These are phyloP conservation scores for Apamea epomidion DNA, from an alignment of 2,888 invertebrate species.

Conservation along the genomic window DNA sequence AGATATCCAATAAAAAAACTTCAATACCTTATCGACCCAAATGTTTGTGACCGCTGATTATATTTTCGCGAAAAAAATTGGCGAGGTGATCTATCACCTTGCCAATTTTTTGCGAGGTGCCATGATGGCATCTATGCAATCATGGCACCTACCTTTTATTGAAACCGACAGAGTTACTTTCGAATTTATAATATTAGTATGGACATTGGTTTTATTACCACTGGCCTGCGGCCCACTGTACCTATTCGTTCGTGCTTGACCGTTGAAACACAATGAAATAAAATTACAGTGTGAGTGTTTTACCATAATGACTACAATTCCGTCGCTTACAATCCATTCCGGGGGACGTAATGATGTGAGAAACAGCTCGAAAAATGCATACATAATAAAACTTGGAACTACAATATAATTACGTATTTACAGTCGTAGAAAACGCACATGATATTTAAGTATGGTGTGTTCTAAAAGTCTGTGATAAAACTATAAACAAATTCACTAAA, in stretches of 20 bases:
- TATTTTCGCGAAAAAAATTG: neutral
- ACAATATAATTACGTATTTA: conserved; percentile 49
- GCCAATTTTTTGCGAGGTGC: no score
- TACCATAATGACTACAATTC: conserved; percentile 56
- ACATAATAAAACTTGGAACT: conserved; percentile 23
- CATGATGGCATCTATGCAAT: no score
- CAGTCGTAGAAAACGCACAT: conserved; percentile 26
- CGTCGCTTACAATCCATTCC: conserved; percentile 33
- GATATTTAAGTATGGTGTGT: neutral
- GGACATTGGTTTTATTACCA: neutral
- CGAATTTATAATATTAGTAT: no score
- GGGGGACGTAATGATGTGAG: conserved; percentile 60
- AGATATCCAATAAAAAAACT: neutral
- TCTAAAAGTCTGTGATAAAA: neutral
- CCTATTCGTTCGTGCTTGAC: conserved; percentile 24
- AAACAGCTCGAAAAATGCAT: conserved; percentile 53
- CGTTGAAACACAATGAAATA: conserved; percentile 57
- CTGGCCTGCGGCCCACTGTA: neutral
- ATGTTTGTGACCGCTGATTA: neutral
- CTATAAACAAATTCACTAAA: neutral
- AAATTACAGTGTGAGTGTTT: conserved; percentile 56
- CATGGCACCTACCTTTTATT: no score
- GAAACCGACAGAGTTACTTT: no score
- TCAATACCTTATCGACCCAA: neutral
- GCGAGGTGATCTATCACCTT: no score